Evolutionary conservation across 2,797 vertebrate species (phyloP).

Genomic region (Rhabdomys pumilio): DNA sequence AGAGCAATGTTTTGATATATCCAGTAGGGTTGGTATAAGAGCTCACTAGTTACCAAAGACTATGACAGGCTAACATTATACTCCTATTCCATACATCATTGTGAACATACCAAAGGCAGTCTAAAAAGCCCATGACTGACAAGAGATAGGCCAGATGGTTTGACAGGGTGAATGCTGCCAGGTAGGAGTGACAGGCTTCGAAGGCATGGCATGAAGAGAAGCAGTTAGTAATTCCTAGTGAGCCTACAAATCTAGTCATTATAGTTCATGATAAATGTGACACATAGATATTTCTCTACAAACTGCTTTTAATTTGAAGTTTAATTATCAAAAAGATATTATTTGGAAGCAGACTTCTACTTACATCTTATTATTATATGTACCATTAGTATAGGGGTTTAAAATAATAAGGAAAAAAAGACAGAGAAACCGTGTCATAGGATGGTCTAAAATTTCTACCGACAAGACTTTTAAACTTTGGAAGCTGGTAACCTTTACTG

Average conservation of each 20-base stretch:
- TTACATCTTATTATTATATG: conserved; percentile 40
- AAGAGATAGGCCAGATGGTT: background rate
- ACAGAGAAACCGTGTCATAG: background rate
- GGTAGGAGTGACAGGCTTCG: background rate
- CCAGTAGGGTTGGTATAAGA: background rate
- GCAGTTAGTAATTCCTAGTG: background rate
- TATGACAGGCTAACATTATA: conserved; percentile 25
- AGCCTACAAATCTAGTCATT: conserved; percentile 44
- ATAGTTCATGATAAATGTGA: background rate
- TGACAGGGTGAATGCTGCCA: conserved; percentile 15
- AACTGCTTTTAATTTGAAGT: conserved; percentile 47
- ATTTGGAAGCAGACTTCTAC: background rate
- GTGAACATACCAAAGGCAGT: background rate
- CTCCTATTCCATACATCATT: background rate
- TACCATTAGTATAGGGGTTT: background rate
- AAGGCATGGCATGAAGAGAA: background rate
- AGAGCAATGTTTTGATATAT: conserved; percentile 11
- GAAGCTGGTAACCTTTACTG: background rate
- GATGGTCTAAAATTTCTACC: background rate
- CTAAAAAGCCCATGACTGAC: background rate
- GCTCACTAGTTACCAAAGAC: conserved; percentile 43
- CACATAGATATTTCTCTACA: conserved; percentile 21
- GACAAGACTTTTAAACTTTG: background rate
- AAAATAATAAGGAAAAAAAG: conserved; percentile 44
- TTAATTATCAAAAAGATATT: conserved; percentile 45